Evolutionary conservation across 1,140 invertebrate genomes (phyloP).

Genomic region (Ditylenchus dipsaci): DNA sequence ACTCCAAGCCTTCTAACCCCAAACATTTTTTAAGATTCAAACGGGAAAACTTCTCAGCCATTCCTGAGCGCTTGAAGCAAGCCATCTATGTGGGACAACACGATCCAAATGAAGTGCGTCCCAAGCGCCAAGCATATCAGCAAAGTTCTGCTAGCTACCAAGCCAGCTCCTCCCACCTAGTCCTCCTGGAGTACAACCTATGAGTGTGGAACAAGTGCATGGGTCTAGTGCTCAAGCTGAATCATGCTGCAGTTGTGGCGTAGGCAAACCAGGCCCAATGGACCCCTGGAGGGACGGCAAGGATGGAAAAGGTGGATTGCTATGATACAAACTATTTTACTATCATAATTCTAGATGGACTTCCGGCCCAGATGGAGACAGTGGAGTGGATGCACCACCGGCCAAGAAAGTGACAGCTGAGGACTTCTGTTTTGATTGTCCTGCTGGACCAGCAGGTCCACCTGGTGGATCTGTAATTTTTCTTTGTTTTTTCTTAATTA

Average conservation of each 20-base stretch:
- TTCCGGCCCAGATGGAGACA: constrained; percentile 13
- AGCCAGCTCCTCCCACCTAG: too few relatives aligned
- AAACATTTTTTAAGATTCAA: not conserved
- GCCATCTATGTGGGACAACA: constrained; percentile 21
- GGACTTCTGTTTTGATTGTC: constrained; percentile 34
- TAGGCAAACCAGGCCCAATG: constrained; percentile 23
- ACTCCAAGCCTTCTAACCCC: not conserved
- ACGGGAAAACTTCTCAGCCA: constrained; percentile 11
- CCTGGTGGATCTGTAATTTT: constrained; percentile 12
- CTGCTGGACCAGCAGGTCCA: constrained; percentile 17
- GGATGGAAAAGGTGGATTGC: constrained; percentile 17
- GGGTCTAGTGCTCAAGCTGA: not conserved
- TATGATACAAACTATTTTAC: not conserved
- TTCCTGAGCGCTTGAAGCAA: constrained; percentile 9
- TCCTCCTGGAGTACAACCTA: not conserved
- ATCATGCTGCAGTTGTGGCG: constrained; percentile 36
- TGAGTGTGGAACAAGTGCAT: not conserved
- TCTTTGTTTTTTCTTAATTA: not conserved
- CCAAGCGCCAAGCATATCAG: not conserved
- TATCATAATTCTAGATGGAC: constrained; percentile 7
- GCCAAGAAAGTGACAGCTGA: not conserved
- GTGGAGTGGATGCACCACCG: constrained; percentile 3
- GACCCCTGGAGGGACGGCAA: constrained; percentile 26
- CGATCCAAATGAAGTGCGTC: not conserved
- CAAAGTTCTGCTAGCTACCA: too few relatives aligned